phyloP scores from a whole-genome alignment of 1,140 invertebrate genomes.

The Nasonia giraulti region DNA sequence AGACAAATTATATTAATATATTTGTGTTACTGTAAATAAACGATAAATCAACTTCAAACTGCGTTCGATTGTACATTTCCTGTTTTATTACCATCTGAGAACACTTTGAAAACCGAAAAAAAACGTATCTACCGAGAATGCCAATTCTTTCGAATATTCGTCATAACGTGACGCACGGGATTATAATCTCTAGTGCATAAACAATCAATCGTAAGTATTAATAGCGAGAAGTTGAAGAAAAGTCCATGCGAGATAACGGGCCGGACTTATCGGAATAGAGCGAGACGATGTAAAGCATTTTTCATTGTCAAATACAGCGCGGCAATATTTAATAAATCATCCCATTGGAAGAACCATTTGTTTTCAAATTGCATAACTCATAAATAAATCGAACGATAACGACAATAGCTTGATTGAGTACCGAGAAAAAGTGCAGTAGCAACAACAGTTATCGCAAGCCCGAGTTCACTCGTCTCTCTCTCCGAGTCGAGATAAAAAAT shows the following conservation, averaged over 20 bases:
- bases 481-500: neutral
- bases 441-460: no score
- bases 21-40: conserved; percentile 62
- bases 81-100: neutral
- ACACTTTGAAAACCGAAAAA: no score
- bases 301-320: neutral
- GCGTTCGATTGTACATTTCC: neutral
- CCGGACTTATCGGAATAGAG: neutral
- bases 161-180: conserved; percentile 21
- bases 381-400: neutral
- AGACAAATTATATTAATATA: conserved; percentile 60
- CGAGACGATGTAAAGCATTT: neutral
- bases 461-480: no score
- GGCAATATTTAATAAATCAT: no score
- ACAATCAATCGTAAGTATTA: conserved; percentile 18
- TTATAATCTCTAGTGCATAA: conserved; percentile 5
- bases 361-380: neutral
- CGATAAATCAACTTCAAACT: neutral
- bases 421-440: no score
- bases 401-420: neutral
- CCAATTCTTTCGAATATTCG: neutral
- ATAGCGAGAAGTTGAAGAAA: neutral
- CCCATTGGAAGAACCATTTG: neutral
- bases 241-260: neutral
- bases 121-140: neutral